Conservation (phyloP, 2,113 vertebrate species). For the Malurus melanocephalus region DNA sequence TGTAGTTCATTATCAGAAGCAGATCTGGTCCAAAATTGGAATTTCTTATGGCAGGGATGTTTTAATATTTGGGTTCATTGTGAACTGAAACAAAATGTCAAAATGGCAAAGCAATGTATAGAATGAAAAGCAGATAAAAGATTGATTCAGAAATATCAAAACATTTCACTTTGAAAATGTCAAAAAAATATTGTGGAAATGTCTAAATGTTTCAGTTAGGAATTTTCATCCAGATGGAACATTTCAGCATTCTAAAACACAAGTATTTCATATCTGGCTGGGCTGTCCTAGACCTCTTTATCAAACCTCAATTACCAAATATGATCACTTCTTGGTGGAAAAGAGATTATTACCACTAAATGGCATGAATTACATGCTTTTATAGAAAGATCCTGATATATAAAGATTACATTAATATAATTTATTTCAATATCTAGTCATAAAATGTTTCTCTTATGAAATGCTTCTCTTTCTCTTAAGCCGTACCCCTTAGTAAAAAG, state of each 20-base stretch:
- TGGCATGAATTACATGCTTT: background rate
- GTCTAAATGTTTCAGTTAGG: background rate
- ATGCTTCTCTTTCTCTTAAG: too few species aligned
- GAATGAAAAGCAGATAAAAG: background rate
- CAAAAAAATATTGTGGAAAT: background rate
- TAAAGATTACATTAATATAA: background rate
- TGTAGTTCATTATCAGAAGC: slow-evolving; percentile 5
- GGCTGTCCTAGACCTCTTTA: background rate
- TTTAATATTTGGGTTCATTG: background rate
- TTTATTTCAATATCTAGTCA: background rate
- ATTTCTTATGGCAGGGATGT: background rate
- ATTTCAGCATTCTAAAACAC: background rate
- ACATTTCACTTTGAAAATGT: slow-evolving; percentile 1
- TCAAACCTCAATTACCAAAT: background rate
- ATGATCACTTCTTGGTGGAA: background rate
- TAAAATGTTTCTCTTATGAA: background rate
- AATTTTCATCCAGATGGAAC: slow-evolving; percentile 1
- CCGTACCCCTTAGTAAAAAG: background rate
- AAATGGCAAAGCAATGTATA: background rate
- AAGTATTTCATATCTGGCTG: background rate
- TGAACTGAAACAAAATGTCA: background rate
- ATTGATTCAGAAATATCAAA: slow-evolving; percentile 27
- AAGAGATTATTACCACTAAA: background rate
- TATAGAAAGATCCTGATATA: background rate
- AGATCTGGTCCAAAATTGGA: background rate